Evolutionary conservation across 2,113 vertebrate species (phyloP).

Genomic region (Gracilinanus agilis): DNA sequence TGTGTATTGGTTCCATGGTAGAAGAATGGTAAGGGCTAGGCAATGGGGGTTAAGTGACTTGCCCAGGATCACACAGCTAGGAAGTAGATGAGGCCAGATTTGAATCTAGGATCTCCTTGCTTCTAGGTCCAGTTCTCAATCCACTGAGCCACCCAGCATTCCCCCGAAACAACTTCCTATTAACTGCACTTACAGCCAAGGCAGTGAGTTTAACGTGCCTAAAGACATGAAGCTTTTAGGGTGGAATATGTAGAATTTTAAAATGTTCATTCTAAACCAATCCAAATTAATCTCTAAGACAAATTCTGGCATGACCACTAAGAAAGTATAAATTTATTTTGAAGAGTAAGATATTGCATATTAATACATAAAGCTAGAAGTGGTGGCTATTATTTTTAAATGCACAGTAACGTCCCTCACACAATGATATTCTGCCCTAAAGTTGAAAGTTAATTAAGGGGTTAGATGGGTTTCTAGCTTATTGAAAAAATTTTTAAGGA

Average conservation of each 20-base stretch:
- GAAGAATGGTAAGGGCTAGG: no score
- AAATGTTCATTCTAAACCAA: not conserved
- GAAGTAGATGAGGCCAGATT: no score
- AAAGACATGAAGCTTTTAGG: not conserved
- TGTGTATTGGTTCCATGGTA: no score
- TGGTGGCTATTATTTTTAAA: conserved; percentile 4
- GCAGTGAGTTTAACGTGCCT: not conserved
- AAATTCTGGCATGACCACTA: not conserved
- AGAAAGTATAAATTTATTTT: not conserved
- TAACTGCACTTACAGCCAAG: not conserved
- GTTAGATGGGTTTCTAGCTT: conserved; percentile 20
- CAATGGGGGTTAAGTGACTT: no score
- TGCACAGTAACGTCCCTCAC: not conserved
- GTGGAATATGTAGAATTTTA: not conserved
- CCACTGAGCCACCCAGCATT: no score
- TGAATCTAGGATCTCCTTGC: no score
- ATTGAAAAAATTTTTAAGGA: conserved; percentile 23
- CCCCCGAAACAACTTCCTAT: not conserved
- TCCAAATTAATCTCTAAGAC: not conserved
- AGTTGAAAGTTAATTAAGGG: conserved; percentile 21
- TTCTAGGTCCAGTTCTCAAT: no score
- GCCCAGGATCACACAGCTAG: no score
- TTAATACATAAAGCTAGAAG: not conserved
- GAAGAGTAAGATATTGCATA: not conserved
- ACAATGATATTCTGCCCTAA: not conserved